Conservation (phyloP, 2,888 invertebrate genomes). For the Mesoligia furuncula region DNA sequence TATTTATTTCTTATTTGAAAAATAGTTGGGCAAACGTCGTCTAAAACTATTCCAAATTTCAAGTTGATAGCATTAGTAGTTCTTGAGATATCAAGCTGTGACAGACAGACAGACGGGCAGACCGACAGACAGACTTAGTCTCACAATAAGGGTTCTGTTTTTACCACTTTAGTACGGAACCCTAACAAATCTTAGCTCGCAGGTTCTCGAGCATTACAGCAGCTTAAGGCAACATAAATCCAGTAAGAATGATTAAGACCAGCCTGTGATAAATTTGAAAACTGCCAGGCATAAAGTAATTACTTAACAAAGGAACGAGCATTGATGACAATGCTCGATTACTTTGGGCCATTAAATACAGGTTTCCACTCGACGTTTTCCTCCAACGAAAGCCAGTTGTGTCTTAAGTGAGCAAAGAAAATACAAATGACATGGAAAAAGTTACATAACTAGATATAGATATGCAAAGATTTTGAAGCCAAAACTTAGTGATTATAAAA, state of each 20-base stretch:
- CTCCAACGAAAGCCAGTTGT: constrained; percentile 10
- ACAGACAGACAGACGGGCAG: too few species aligned
- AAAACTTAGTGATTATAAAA: neutral
- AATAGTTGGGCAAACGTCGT: too few species aligned
- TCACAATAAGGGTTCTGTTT: too few species aligned
- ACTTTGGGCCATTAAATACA: constrained; percentile 43
- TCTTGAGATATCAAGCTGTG: too few species aligned
- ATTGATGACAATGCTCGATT: constrained; percentile 48
- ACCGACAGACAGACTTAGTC: too few species aligned
- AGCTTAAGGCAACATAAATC: constrained; percentile 30
- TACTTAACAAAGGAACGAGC: constrained; percentile 35
- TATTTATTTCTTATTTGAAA: too few species aligned
- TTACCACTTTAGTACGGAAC: too few species aligned
- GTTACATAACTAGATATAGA: neutral
- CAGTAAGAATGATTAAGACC: constrained; percentile 28
- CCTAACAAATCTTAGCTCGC: neutral
- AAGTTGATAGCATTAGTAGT: too few species aligned
- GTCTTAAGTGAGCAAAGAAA: constrained; percentile 1
- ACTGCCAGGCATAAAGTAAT: constrained; percentile 39
- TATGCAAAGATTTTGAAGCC: neutral
- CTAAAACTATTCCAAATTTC: too few species aligned
- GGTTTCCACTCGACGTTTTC: constrained; percentile 31
- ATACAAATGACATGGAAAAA: neutral
- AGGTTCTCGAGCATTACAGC: too few species aligned
- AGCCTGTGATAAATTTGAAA: constrained; percentile 35